Percentiles rank a stretch among this genome's conserved stretches.
Evolutionary conservation across 1,140 invertebrate genomes (phyloP).

Genomic region (Brachystomella parvula): DNA sequence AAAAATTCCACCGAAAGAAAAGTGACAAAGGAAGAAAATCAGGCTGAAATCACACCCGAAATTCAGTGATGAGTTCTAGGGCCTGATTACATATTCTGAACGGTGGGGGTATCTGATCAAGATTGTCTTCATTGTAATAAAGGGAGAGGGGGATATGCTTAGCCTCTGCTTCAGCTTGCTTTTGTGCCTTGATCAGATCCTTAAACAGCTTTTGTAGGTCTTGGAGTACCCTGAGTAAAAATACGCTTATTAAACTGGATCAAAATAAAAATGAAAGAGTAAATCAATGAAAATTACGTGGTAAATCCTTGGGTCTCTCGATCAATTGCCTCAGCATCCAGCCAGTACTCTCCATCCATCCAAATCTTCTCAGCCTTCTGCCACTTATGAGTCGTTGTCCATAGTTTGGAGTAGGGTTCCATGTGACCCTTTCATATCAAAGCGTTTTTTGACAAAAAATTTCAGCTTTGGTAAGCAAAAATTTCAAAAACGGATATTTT

Average conservation of each 20-base stretch:
- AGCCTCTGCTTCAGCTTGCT: constrained; percentile 34
- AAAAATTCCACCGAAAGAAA: background rate
- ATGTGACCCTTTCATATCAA: constrained; percentile 37
- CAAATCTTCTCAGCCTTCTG: constrained; percentile 71
- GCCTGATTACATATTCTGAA: constrained; percentile 63
- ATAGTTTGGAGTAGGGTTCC: constrained; percentile 50
- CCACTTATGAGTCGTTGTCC: constrained; percentile 59
- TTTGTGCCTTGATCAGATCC: constrained; percentile 57
- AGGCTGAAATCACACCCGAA: constrained; percentile 49
- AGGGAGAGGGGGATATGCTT: constrained; percentile 37
- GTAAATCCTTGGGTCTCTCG: constrained; percentile 60
- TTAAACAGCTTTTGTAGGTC: constrained; percentile 74
- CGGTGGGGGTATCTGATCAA: constrained; percentile 64
- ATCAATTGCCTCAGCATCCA: constrained; percentile 65
- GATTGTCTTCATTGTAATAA: constrained; percentile 60
- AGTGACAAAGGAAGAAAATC: background rate
- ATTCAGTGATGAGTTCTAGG: constrained; percentile 66
- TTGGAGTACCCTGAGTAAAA: constrained; percentile 53
- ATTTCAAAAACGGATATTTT: background rate
- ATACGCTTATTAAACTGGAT: constrained; percentile 24
- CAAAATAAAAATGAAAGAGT: background rate
- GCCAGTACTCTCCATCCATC: constrained; percentile 82
- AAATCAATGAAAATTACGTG: constrained; percentile 43
- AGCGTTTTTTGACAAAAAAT: too few relatives aligned
- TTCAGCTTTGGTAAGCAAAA: too few relatives aligned